phyloP scores from a whole-genome alignment of 2,888 invertebrate species.

The Spodoptera picta region DNA sequence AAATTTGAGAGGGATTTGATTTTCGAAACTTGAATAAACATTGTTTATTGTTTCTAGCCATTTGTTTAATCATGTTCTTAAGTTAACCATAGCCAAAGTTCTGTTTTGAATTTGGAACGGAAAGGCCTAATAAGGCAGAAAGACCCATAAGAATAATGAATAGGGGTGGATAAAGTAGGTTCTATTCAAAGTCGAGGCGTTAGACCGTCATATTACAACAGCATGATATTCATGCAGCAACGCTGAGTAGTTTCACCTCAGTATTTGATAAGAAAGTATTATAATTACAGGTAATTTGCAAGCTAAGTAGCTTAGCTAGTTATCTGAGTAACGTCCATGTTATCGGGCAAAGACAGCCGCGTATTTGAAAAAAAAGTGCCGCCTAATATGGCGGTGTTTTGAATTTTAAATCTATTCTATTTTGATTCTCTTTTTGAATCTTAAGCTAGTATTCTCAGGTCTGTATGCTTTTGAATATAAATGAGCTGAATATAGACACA shows the following conservation, averaged over 20 bases:
- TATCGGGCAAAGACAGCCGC: slow-evolving; percentile 2
- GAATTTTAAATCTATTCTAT: no score
- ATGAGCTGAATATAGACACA: no score
- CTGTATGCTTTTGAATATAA: no score
- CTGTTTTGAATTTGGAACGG: no score
- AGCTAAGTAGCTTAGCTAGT: slow-evolving; percentile 25
- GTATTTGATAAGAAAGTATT: slow-evolving; percentile 69
- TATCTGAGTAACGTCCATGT: slow-evolving; percentile 10
- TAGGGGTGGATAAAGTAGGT: slow-evolving; percentile 9
- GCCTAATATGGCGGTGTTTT: not conserved
- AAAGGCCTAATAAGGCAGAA: not conserved
- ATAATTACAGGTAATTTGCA: slow-evolving; percentile 61
- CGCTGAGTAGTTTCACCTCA: slow-evolving; percentile 64
- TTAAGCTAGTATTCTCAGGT: no score
- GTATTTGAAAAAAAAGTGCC: not conserved
- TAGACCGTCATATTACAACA: slow-evolving; percentile 28
- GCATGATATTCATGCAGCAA: slow-evolving; percentile 66
- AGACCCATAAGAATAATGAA: slow-evolving; percentile 15
- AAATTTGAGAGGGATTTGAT: no score
- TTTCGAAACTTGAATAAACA: no score
- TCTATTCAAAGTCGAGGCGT: slow-evolving; percentile 10
- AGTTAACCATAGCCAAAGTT: no score
- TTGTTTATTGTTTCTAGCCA: no score
- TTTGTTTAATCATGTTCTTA: no score
- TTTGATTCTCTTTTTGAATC: no score